Conservation (phyloP, 2,888 invertebrate species). For the Aspidapion aeneum region DNA sequence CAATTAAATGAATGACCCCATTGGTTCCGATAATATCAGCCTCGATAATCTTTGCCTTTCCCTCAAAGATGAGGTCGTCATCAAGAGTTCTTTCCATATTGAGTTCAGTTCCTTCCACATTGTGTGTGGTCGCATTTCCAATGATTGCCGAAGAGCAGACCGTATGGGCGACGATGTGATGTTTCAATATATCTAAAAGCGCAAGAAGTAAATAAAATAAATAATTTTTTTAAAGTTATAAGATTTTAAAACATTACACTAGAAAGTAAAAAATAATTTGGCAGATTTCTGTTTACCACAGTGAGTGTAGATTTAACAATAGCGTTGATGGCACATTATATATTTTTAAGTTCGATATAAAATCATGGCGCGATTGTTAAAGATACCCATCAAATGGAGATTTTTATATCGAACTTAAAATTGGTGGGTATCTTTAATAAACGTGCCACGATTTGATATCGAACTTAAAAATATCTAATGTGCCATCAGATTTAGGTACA, state of each 20-base stretch:
- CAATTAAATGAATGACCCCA: conserved; percentile 69
- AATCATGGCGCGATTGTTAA: too few species aligned
- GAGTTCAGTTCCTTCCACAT: conserved; percentile 50
- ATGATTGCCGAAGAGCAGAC: conserved; percentile 63
- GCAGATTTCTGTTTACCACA: too few species aligned
- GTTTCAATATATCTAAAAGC: conserved; percentile 59
- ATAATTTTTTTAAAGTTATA: not conserved
- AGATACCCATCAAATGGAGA: not conserved
- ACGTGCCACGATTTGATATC: too few species aligned
- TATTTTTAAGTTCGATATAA: too few species aligned
- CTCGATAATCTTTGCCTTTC: conserved; percentile 55
- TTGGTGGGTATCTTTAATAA: too few species aligned
- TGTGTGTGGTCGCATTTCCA: conserved; percentile 51
- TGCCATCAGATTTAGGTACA: too few species aligned
- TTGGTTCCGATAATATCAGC: conserved; percentile 65
- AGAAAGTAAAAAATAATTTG: too few species aligned
- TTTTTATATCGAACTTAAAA: not conserved
- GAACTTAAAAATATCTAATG: too few species aligned
- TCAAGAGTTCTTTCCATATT: conserved; percentile 51
- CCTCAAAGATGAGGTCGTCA: conserved; percentile 55
- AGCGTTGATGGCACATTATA: too few species aligned
- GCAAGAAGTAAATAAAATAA: conserved; percentile 7
- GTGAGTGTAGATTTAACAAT: too few species aligned
- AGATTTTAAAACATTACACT: not conserved
- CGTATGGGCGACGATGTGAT: conserved; percentile 64